Evolutionary conservation across 2,888 invertebrate genomes (phyloP), one percentile per base, ranked within the genome.

Genomic region (Noctuana brunneofusca): DNA sequence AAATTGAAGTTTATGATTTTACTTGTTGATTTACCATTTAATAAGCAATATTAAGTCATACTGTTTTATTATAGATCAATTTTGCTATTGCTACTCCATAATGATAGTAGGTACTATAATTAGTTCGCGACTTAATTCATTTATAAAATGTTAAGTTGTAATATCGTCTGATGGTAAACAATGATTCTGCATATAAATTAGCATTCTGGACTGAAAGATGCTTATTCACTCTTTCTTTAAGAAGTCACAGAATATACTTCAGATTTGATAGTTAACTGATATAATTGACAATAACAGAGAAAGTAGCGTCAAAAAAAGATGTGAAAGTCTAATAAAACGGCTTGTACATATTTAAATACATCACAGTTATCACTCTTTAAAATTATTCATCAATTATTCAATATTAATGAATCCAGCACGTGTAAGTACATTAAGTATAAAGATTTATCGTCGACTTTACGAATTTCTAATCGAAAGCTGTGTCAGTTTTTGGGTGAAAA

Each of bases 401-500:
- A 32, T 27, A 50, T 50, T 50, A 24, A 50, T 14, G 5, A 50
- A n/a, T 49, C 5, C 9, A 27, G 14, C 8, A 49, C 14, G 14
- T 22, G 6, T 24, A 50, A 27, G 27, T 50, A 27, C 52, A 52
- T 52, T 52, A 52, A 30, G 52, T 52, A 12, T 52, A 3, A 18
- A 32, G 41, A 18, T 38, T 32, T 49, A 35, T 50, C 38, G 16
- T 35, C 16, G 32, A 30, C 9, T 5, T 14, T 50, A 30, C 59
- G 43, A 59, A 59, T 59, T 59, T 59, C 59, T 53, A 59, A 53
- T 32, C 43, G 59, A 53, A 58, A 58, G 50, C 22, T 3, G 24
- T 30, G 12, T 41, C 14, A n/a, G 3, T 46, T 53, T 32, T 35
- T 24, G 14, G 41, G 20, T 27, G 12, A 58, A 58, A 38, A 54